Evolutionary conservation across 1,140 invertebrate genomes (phyloP), one percentile per base, ranked within the genome.

Genomic region (Ceratosolen fusciceps): DNA sequence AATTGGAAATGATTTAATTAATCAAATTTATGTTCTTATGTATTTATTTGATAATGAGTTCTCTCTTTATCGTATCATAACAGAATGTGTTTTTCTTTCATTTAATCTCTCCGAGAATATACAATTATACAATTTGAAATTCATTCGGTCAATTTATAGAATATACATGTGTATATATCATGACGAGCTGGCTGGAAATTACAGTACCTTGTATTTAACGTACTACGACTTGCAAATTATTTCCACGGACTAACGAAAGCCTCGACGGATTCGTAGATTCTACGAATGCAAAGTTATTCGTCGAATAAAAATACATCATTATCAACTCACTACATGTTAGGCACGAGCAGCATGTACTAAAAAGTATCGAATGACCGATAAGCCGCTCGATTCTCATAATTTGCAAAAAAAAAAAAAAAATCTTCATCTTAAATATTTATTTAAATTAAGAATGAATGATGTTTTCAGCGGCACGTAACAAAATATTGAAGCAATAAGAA

Each of bases 1-100:
- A 43, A 39, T 43, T 39, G 37, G 39, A 70, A 70, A 49, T 24
- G 9, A 26, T 26, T 49, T 26, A 49, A 70, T 70, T 47, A 70
- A 67, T 67, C 37, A 16, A 39, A 47, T 26, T 70, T 19, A 26
- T 70, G 24, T 49, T 65, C 29, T 70, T 47, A 70, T 49, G 19
- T 47, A 70, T 26, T 1, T 26, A 21, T 49, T 29, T 21, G 39
- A 70, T 47, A 70, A 26, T 47, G 39, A 70, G 12, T 2, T 2
- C 16, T 16, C 2, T 10, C 5, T 65, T 37, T 65, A 37, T 65
- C 31, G 31, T 9, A 37, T 65, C 8, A 16, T 19, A 65, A 21
- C 31, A 2, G 3, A n/a, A n/a, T 12, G 60, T 37, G 19, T 37
- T 65, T 65, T 37, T 65, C 21, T 21, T n/a, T 37, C 60, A n/a